Evolutionary conservation across 2,113 vertebrate species (phyloP), one percentile per base, ranked within the genome.

Genomic region (Atrichornis clamosus): DNA sequence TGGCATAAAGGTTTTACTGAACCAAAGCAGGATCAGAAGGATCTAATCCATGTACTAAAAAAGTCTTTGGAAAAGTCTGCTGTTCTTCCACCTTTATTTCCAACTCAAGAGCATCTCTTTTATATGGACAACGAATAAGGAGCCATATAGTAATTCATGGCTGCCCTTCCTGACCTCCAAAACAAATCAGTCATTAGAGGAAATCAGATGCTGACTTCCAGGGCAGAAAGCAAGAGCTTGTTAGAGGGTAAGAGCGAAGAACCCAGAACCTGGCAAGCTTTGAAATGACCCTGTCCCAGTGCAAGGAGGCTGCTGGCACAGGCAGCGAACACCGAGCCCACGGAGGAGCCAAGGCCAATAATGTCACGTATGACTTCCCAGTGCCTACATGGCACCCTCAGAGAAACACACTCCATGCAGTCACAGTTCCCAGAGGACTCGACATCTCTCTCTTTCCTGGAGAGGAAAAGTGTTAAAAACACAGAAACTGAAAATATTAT

Each of bases 341-440:
- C 70, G 77, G 56, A 80, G 59, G 17, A 74, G 75, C 75, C 37
- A 15, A 30, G 2, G 5, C 30, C 19, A 68, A 28, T 4, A 11
- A 23, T 2, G 33, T 33, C 17, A 12, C 6, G 1, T 3, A 22
- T 0, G 0, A 33, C 27, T 27, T 52, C 27, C 35, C 22, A 9
- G 24, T 16, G 55, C 30, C 44, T 26, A 39, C 42, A 4, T 0
- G 10, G 30, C 59, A 89, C 32, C 53, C 39, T 46, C 1, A 2
- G 53, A 55, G 47, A 84, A 84, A 64, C 10, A 28, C 2, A 12
- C 2, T 46, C 33, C 7, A 4, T 20, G 41, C 9, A 24, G n/a
- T 42, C 47, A 21, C 10, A 26, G 19, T 16, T 65, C 44, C 59
- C 28, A 15, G 10, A 93, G 32, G 33, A 79, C 15, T 9, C 30